Conservation (phyloP, 1,140 invertebrate genomes). For the Solenopsis invicta region DNA sequence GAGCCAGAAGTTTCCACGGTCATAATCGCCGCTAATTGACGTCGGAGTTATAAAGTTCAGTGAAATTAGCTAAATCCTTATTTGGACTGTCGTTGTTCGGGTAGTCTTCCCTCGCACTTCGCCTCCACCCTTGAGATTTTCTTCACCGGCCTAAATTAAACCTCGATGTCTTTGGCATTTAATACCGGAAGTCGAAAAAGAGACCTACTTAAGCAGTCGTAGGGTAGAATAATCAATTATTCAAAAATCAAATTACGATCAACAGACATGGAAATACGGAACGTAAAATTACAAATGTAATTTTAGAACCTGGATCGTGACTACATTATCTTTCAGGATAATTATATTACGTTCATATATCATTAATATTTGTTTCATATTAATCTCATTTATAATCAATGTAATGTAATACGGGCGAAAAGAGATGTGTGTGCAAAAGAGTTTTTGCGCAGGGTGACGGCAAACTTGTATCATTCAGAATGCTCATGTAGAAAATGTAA, state of each 20-base stretch:
- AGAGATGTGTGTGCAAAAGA: not conserved
- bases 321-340: not conserved
- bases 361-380: conserved; percentile 14
- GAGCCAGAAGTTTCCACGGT: conserved; percentile 83
- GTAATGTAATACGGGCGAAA: not conserved
- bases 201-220: not conserved
- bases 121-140: conserved; percentile 49
- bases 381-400: not conserved
- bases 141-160: conserved; percentile 68
- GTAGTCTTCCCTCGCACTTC: conserved; percentile 30
- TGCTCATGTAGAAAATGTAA: not conserved
- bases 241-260: conserved; percentile 1
- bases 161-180: conserved; percentile 61
- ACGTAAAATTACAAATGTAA: conserved; percentile 10
- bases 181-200: conserved; percentile 37
- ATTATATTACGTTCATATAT: conserved; percentile 12
- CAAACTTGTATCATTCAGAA: conserved; percentile 5
- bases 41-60: conserved; percentile 84
- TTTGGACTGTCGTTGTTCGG: conserved; percentile 78
- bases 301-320: not conserved
- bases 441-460: conserved; percentile 40
- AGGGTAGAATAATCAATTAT: not conserved
- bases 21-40: conserved; percentile 85
- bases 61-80: conserved; percentile 85
- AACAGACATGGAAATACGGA: not conserved